Evolutionary conservation across 92 coral and sea anemone genomes (phyloP), one percentile per base, ranked within the genome.

Genomic region (Zoanthus solanderi): DNA sequence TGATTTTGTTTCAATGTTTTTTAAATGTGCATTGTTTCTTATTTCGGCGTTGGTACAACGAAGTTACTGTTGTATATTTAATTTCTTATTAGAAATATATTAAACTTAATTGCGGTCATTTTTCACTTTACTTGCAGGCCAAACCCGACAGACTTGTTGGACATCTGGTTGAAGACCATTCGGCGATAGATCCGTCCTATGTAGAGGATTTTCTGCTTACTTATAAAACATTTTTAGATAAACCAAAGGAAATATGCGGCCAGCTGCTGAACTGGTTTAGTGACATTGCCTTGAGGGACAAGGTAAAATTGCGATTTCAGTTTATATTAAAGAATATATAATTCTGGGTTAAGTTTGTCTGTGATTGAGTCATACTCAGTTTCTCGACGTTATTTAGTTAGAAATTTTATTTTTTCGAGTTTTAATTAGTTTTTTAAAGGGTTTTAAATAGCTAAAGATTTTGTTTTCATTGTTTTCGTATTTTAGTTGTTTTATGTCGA

Each of bases 161-260:
- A 37, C 99, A 97, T 76, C 83, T 97, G 84, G 98, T 97, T 0
- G 98, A 94, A 29, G 98, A 97, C 78, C 99, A 97, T 76, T 95
- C 99, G 0, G 99, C 95, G 0, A 96, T 97, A 34, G 99, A 97
- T 79, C 99, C 99, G 53, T 94, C 99, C 0, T 97, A 87, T 85
- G 99, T 97, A 34, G 99, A 97, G 77, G 99, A 97, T 72, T 94
- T 97, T 74, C 89, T 97, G 72, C 88, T 97, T 28, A 97, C 98
- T 6, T 97, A 94, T 90, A 92, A 94, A 84, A 93, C 96, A n/a
- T 97, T 95, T 80, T 82, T 85, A 53, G 96, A 95, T 72, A 92
- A 92, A 52, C 96, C 99, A 61, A 78, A 95, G 4, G 93, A 92
- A 89, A 97, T 97, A 14, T 97, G 99, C 74, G 93, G 98, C 14